A percentile compares a stretch with the other conserved stretches of the same genome.
Conservation (phyloP, 1,140 invertebrate species). For the Ceratina japonica region DNA sequence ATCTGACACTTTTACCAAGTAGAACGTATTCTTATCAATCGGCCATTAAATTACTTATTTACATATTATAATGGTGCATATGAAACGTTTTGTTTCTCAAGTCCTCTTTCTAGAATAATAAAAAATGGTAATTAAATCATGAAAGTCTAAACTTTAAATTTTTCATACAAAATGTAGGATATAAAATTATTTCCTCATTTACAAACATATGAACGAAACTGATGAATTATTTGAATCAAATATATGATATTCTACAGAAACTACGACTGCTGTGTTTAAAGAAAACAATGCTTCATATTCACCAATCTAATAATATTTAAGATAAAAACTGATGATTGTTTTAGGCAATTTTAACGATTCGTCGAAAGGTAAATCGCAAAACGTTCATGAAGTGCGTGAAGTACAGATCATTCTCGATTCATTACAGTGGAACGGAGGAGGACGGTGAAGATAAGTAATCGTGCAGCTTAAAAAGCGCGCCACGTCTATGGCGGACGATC, state of each 20-base stretch:
- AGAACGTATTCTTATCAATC: background rate
- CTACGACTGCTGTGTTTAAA: background rate
- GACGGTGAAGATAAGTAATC: slow-evolving; percentile 45
- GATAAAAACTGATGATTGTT: background rate
- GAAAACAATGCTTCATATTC: background rate
- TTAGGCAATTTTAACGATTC: background rate
- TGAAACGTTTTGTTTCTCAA: background rate
- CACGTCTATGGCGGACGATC: slow-evolving; percentile 67
- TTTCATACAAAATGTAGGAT: too few species aligned
- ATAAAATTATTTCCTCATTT: too few species aligned
- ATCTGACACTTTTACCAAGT: background rate
- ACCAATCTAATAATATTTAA: too few species aligned
- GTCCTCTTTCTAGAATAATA: too few species aligned
- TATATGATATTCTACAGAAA: too few species aligned
- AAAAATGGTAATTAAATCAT: too few species aligned
- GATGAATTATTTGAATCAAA: too few species aligned
- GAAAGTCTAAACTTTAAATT: too few species aligned
- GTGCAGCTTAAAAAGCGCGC: slow-evolving; percentile 50
- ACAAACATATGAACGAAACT: too few species aligned
- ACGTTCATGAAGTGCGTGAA: slow-evolving; percentile 4
- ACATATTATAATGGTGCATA: too few species aligned
- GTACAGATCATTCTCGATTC: slow-evolving; percentile 12
- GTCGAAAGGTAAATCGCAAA: slow-evolving; percentile 10
- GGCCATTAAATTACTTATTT: background rate
- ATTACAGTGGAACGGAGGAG: slow-evolving; percentile 24